These are phyloP conservation scores for Polietes domitor DNA, from an alignment of 2,888 invertebrate species.

Conservation along the genomic window DNA sequence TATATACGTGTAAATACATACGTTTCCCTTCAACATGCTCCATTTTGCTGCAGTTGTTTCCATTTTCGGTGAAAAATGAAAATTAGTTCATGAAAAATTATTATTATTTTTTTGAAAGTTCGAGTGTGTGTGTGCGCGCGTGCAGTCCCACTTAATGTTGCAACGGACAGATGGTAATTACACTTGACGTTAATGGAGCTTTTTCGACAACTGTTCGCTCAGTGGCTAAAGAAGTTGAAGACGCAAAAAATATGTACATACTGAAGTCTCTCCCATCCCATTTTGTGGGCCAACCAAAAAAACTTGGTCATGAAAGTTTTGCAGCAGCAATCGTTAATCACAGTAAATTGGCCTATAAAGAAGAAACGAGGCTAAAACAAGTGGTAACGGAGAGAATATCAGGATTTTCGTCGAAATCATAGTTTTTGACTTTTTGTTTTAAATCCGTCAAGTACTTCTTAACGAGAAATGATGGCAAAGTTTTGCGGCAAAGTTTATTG, in stretches of 20 bases:
- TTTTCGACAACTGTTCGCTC: constrained; percentile 7
- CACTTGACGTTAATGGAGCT: constrained; percentile 65
- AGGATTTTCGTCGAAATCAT: background rate
- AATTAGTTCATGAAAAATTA: constrained; percentile 70
- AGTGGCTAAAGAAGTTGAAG: constrained; percentile 28
- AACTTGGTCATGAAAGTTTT: constrained; percentile 47
- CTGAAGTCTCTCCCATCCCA: constrained; percentile 6
- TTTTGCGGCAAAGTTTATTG: background rate
- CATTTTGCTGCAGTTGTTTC: background rate
- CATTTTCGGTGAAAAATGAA: constrained; percentile 58
- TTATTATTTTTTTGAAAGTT: constrained; percentile 57
- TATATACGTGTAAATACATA: too few species aligned
- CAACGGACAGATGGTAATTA: constrained; percentile 69
- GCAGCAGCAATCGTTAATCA: constrained; percentile 36
- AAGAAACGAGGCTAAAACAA: constrained; percentile 13
- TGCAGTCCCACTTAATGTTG: constrained; percentile 46
- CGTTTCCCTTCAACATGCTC: too few species aligned
- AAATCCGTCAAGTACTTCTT: constrained; percentile 12
- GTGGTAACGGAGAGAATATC: background rate
- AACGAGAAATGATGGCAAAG: constrained; percentile 31
- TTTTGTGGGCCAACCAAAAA: background rate
- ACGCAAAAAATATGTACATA: constrained; percentile 25
- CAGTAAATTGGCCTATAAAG: constrained; percentile 41
- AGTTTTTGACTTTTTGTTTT: constrained; percentile 28
- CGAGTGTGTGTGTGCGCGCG: background rate